Evolutionary conservation across 2,113 vertebrate genomes (phyloP).

Genomic region (Hystrix cristata): DNA sequence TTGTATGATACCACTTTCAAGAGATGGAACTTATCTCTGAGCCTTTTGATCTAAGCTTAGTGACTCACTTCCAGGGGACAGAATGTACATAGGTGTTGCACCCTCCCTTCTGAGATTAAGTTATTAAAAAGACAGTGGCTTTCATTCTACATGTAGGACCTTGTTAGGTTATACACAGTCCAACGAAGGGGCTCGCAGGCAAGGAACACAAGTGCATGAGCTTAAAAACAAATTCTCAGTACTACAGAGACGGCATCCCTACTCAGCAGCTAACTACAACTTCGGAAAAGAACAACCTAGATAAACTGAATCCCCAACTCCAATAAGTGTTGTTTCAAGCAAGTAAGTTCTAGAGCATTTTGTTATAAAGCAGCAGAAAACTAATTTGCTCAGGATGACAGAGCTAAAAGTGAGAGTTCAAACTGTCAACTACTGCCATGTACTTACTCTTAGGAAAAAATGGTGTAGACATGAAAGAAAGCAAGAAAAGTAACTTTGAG

Average conservation of each 20-base stretch:
- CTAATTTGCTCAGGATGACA: background rate
- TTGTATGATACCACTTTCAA: background rate
- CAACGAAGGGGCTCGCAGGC: background rate
- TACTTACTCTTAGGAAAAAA: background rate
- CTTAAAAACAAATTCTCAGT: background rate
- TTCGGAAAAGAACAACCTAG: background rate
- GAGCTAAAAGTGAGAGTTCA: background rate
- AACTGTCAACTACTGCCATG: background rate
- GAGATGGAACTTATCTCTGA: background rate
- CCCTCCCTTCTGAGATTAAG: background rate
- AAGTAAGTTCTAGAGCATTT: background rate
- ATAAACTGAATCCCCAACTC: background rate
- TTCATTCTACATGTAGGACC: background rate
- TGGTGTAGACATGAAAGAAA: background rate
- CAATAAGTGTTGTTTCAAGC: background rate
- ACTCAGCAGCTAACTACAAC: background rate
- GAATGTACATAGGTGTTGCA: background rate
- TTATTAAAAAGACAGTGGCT: background rate
- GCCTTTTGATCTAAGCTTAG: background rate
- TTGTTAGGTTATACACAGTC: background rate
- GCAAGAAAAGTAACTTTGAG: background rate
- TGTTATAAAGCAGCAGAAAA: background rate
- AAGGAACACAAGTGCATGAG: background rate
- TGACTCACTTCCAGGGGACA: background rate
- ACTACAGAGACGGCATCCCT: background rate